Evolutionary conservation across 2,113 vertebrate species (phyloP).

Genomic region (Cyphomyrus plagiostoma): DNA sequence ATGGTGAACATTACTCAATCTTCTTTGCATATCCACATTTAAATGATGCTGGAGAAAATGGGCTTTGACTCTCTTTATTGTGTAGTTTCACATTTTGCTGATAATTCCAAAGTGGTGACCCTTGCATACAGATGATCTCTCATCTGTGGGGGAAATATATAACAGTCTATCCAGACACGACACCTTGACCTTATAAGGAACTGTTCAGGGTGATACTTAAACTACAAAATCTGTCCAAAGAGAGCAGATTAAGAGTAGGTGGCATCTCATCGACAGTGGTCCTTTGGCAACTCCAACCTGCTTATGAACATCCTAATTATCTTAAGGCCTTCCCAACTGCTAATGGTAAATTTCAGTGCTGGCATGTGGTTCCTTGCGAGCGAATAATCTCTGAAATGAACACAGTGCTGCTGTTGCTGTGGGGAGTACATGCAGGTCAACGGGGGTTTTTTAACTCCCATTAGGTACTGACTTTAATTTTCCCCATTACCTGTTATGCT

Average conservation of each 20-base stretch:
- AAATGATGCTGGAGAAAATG: not conserved
- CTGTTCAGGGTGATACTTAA: not conserved
- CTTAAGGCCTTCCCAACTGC: not conserved
- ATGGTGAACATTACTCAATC: not conserved
- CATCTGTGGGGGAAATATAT: not conserved
- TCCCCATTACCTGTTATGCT: conserved; percentile 90
- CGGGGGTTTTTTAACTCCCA: not conserved
- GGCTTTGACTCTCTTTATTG: not conserved
- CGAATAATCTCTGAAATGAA: not conserved
- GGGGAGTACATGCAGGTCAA: not conserved
- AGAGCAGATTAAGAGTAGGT: not conserved
- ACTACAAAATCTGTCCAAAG: not conserved
- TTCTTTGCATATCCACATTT: not conserved
- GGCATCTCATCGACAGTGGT: not conserved
- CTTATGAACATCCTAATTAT: not conserved
- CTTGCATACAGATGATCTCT: not conserved
- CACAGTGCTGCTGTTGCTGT: not conserved
- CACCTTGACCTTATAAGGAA: not conserved
- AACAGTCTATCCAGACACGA: not conserved
- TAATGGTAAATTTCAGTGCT: not conserved
- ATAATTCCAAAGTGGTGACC: not conserved
- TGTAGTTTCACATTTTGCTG: not conserved
- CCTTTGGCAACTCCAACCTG: not conserved
- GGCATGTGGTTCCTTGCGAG: not conserved
- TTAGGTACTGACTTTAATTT: conserved; percentile 89